These are phyloP conservation scores for Chrysina gloriosa DNA, from an alignment of 2,888 invertebrate species.

Conservation along the genomic window DNA sequence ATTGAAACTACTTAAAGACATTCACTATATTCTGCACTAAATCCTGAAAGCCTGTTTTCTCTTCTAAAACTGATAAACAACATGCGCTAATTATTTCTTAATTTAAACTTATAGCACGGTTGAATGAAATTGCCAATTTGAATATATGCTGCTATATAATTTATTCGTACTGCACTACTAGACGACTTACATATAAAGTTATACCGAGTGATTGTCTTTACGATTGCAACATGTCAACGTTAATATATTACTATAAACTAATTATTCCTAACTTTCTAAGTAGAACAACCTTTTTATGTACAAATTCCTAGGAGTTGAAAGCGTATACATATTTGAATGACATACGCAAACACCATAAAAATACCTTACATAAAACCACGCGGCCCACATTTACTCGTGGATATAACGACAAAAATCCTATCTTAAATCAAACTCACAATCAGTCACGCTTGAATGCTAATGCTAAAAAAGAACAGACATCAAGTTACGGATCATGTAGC, in stretches of 20 bases:
- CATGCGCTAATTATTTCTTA: not conserved
- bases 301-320: constrained; percentile 8
- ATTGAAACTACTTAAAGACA: not conserved
- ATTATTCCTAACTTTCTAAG: not conserved
- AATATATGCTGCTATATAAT: no score
- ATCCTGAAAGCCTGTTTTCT: no score
- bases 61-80: not conserved
- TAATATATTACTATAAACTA: not conserved
- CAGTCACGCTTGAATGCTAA: constrained; percentile 28
- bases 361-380: constrained; percentile 15
- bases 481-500: constrained; percentile 37
- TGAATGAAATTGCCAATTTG: not conserved
- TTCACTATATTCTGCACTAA: not conserved
- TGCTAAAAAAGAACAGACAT: constrained; percentile 21
- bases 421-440: constrained; percentile 38
- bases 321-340: constrained; percentile 18
- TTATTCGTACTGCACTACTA: not conserved
- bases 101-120: not conserved
- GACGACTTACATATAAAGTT: not conserved
- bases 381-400: constrained; percentile 25
- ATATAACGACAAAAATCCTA: constrained; percentile 30
- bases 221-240: not conserved
- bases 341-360: constrained; percentile 17
- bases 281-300: not conserved
- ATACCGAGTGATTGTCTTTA: not conserved